A percentile compares a stretch with the other conserved stretches of the same genome.
These are phyloP conservation scores for Falco naumanni DNA, from an alignment of 2,797 vertebrate species.

Conservation along the genomic window DNA sequence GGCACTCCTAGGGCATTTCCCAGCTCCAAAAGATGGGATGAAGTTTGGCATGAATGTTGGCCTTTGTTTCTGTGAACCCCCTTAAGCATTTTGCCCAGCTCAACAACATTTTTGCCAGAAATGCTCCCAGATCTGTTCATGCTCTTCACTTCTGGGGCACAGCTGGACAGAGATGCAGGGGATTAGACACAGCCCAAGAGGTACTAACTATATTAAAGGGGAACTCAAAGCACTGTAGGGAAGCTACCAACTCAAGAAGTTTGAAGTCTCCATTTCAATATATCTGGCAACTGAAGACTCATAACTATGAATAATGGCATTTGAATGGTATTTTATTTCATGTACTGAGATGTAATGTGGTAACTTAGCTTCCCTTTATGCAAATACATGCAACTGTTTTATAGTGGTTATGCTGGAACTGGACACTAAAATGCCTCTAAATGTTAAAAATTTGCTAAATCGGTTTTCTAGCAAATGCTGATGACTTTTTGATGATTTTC, in stretches of 20 bases:
- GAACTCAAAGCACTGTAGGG: not conserved
- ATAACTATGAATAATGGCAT: not conserved
- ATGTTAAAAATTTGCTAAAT: slow-evolving; percentile 33
- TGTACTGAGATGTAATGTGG: not conserved
- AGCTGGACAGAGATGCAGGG: not conserved
- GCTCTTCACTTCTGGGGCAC: not conserved
- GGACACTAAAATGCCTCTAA: not conserved
- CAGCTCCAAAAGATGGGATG: not conserved
- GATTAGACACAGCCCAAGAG: not conserved
- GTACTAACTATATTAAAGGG: not conserved
- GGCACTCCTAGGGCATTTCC: not conserved
- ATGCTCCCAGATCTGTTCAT: not conserved
- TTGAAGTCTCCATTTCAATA: not conserved
- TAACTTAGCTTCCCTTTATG: not conserved
- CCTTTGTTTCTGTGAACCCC: not conserved
- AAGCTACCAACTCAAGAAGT: not conserved
- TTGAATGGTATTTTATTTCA: not conserved
- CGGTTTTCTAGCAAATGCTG: not conserved
- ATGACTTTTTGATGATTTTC: slow-evolving; percentile 5
- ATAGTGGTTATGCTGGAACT: not conserved
- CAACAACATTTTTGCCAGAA: not conserved
- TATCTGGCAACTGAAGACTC: not conserved
- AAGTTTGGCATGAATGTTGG: not conserved
- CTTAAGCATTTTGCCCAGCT: not conserved
- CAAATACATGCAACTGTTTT: not conserved